Percentiles rank a stretch among this genome's conserved stretches.
Conservation (phyloP, 2,113 vertebrate genomes). For the Microcebus lehilahytsara region DNA sequence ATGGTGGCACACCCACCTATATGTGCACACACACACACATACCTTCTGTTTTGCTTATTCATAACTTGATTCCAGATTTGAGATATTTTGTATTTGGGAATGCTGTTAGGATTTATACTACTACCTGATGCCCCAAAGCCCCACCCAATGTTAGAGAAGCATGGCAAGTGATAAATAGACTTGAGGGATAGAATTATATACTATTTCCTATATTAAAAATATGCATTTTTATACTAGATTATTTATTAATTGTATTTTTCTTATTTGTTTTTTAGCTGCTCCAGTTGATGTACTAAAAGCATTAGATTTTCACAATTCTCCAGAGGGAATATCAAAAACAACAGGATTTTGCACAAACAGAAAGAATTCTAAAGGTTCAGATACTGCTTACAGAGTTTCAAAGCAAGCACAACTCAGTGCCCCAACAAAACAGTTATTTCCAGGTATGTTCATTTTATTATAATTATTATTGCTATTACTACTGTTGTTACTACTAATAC, state of each 20-base stretch:
- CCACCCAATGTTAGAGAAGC: not conserved
- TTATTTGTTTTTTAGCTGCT: slow-evolving; percentile 86
- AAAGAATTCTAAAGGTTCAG: slow-evolving; percentile 91
- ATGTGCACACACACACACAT: not conserved
- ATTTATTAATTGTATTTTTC: slow-evolving; percentile 23
- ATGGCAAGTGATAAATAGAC: not conserved
- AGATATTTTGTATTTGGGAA: not conserved
- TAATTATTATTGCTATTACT: not conserved
- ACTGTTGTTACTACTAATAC: not conserved
- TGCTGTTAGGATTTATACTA: not conserved
- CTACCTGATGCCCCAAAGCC: not conserved
- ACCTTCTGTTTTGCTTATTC: not conserved
- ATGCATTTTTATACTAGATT: not conserved
- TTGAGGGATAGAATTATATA: not conserved
- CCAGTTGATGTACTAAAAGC: slow-evolving; percentile 96
- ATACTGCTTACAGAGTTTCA: slow-evolving; percentile 93
- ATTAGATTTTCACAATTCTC: slow-evolving; percentile 96
- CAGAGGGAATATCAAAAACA: slow-evolving; percentile 94
- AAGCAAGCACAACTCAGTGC: slow-evolving; percentile 94
- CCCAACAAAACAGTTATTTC: slow-evolving; percentile 95
- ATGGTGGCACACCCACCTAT: not conserved
- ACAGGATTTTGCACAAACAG: slow-evolving; percentile 95
- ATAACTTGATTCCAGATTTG: not conserved
- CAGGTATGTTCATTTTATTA: slow-evolving; percentile 86
- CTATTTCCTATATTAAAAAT: slow-evolving; percentile 15